These are phyloP conservation scores for Achroia grisella DNA, from an alignment of 1,140 invertebrate species.

Conservation along the genomic window DNA sequence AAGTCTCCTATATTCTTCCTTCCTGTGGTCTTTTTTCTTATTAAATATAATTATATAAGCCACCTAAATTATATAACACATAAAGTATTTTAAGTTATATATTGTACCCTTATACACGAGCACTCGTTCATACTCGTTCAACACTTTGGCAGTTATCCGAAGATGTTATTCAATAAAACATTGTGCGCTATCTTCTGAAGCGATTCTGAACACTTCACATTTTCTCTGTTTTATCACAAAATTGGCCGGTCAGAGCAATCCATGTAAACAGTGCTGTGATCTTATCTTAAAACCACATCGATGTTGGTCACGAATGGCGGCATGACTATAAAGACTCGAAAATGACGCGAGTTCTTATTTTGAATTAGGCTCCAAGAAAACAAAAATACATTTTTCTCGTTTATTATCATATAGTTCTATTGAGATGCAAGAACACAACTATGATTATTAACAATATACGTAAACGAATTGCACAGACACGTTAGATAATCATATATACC, in stretches of 20 bases:
- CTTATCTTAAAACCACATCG: conserved; percentile 52
- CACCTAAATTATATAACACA: no score
- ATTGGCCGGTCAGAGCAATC: conserved; percentile 24
- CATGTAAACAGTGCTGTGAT: conserved; percentile 51
- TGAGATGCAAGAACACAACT: no score
- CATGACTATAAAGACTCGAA: conserved; percentile 38
- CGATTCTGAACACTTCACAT: conserved; percentile 17
- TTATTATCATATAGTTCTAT: no score
- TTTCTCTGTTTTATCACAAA: conserved; percentile 27
- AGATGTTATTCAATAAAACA: conserved; percentile 6
- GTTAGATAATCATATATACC: no score
- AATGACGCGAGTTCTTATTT: conserved; percentile 43
- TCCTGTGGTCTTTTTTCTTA: no score
- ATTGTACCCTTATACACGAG: no score
- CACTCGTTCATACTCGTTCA: no score
- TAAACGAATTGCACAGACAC: no score
- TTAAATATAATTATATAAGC: no score
- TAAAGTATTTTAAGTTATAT: no score
- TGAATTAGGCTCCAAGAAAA: conserved; percentile 45
- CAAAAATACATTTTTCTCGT: conserved; percentile 17
- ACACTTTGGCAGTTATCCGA: neutral
- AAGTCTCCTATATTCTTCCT: no score
- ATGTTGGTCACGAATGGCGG: conserved; percentile 58
- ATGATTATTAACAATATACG: no score
- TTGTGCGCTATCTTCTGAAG: conserved; percentile 9